Percentiles rank a stretch among this genome's conserved stretches.
phyloP scores from a whole-genome alignment of 2,888 invertebrate species.

The Eupsilia transversa region DNA sequence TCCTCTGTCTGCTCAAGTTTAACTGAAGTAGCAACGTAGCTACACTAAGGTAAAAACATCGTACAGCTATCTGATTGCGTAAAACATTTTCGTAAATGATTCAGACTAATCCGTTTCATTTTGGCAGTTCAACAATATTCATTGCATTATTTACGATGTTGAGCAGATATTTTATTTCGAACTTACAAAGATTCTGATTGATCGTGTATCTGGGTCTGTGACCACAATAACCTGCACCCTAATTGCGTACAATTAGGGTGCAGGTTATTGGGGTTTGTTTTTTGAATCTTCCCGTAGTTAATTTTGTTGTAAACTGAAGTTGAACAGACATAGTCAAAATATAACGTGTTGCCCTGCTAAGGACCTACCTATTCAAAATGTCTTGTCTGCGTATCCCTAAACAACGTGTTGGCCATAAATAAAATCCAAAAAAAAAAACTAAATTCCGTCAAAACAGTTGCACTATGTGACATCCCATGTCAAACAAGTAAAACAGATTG shows the following conservation, averaged over 20 bases:
- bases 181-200: too few species aligned
- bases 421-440: conserved; percentile 10
- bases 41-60: background rate
- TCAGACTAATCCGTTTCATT: too few species aligned
- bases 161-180: too few species aligned
- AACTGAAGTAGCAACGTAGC: background rate
- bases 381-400: background rate
- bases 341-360: background rate
- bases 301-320: background rate
- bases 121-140: too few species aligned
- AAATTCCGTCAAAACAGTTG: conserved; percentile 56
- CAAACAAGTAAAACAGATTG: conserved; percentile 53
- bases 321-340: background rate
- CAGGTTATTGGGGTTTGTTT: background rate
- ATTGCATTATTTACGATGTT: too few species aligned
- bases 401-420: conserved; percentile 36
- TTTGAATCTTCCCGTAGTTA: background rate
- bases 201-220: too few species aligned
- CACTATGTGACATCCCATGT: conserved; percentile 39
- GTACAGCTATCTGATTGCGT: too few species aligned
- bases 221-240: too few species aligned
- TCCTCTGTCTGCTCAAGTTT: too few species aligned
- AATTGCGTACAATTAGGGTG: too few species aligned
- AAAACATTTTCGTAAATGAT: too few species aligned
- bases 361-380: background rate